phyloP scores from a whole-genome alignment of 53 echinoderm and acorn worm species.

The Apostichopus leukothele region DNA sequence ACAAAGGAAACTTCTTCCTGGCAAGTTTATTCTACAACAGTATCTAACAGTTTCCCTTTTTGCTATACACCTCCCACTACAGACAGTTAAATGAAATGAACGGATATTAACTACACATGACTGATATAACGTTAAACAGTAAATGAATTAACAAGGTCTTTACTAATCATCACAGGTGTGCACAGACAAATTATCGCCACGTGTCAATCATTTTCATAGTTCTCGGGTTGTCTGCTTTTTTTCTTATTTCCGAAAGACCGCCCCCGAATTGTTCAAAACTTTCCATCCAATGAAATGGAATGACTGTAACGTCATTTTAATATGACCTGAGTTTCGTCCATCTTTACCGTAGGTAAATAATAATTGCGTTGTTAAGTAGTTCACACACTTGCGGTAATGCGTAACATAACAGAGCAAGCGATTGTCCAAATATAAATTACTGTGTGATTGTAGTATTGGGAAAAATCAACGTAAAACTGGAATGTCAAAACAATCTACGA shows the following conservation, averaged over 20 bases:
- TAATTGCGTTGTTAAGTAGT: too few species aligned
- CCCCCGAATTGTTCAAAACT: not conserved
- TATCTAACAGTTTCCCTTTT: too few species aligned
- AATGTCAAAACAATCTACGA: too few species aligned
- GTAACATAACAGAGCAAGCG: too few species aligned
- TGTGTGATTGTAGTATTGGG: too few species aligned
- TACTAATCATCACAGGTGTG: not conserved
- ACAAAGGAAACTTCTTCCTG: not conserved
- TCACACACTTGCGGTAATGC: too few species aligned
- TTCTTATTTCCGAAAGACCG: not conserved
- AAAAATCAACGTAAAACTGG: too few species aligned
- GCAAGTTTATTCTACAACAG: not conserved
- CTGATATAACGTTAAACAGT: not conserved
- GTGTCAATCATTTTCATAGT: not conserved
- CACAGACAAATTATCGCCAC: not conserved
- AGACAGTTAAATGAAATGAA: not conserved
- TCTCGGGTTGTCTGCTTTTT: not conserved
- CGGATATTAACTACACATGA: constrained; percentile 35
- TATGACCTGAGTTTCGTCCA: not conserved
- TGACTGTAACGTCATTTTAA: not conserved
- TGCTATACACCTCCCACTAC: too few species aligned
- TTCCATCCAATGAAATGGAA: not conserved
- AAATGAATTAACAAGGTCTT: not conserved
- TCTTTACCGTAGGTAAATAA: not conserved
- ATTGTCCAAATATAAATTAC: too few species aligned